Evolutionary conservation across 92 coral and sea anemone species (phyloP).

Genomic region (Epizoanthus illoricatus): DNA sequence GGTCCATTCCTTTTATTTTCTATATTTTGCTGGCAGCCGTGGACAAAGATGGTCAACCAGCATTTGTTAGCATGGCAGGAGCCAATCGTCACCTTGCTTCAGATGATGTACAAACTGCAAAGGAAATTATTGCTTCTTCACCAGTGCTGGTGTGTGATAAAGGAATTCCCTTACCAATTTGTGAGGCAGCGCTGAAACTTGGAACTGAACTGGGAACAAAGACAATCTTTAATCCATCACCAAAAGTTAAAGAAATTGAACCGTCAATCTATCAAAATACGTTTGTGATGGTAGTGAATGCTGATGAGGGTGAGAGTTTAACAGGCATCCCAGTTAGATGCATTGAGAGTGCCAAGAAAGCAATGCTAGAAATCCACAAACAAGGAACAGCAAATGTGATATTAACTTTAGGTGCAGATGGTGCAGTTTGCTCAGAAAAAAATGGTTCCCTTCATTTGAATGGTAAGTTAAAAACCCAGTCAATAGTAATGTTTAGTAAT

Average conservation of each 20-base stretch:
- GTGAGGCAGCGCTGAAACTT: slow-evolving; percentile 58
- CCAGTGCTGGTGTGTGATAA: slow-evolving; percentile 82
- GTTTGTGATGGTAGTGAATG: slow-evolving; percentile 72
- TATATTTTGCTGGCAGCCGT: slow-evolving; percentile 46
- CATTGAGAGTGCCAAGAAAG: slow-evolving; percentile 57
- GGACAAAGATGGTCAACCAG: slow-evolving; percentile 76
- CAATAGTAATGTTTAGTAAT: too few relatives aligned
- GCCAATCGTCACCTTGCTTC: slow-evolving; percentile 63
- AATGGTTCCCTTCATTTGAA: slow-evolving; percentile 20
- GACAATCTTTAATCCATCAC: slow-evolving; percentile 89
- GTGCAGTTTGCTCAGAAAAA: slow-evolving; percentile 75
- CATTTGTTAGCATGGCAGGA: slow-evolving; percentile 85
- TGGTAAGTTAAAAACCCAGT: slow-evolving; percentile 20
- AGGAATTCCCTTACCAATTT: slow-evolving; percentile 77
- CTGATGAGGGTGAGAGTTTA: slow-evolving; percentile 74
- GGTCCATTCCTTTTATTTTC: not conserved
- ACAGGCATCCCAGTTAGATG: slow-evolving; percentile 61
- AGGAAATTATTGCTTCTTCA: slow-evolving; percentile 48
- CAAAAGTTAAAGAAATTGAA: slow-evolving; percentile 60
- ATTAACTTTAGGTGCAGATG: slow-evolving; percentile 75
- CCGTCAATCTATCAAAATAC: slow-evolving; percentile 56
- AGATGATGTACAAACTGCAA: slow-evolving; percentile 59
- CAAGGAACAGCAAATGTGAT: slow-evolving; percentile 72
- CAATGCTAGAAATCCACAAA: slow-evolving; percentile 61
- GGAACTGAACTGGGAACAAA: slow-evolving; percentile 66